These are phyloP conservation scores for Cynodonichthys magdalenae DNA, from an alignment of 2,797 vertebrate genomes.

Conservation along the genomic window DNA sequence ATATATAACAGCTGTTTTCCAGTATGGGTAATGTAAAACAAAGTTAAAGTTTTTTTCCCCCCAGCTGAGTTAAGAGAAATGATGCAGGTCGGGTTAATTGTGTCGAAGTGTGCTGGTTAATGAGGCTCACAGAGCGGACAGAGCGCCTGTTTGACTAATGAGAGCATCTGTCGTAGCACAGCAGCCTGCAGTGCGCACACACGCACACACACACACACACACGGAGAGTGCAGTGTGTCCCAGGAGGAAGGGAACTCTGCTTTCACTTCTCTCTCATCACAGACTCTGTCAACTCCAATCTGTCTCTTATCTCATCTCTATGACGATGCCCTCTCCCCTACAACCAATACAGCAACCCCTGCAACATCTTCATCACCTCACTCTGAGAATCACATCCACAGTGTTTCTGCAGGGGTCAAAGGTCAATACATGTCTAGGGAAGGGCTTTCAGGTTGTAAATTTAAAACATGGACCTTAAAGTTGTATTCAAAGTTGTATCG, in stretches of 20 bases:
- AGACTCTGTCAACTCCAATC: slow-evolving; percentile 64
- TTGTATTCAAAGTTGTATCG: slow-evolving; percentile 1
- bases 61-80: slow-evolving; percentile 21
- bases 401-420: slow-evolving; percentile 23
- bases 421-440: slow-evolving; percentile 12
- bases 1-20: neutral
- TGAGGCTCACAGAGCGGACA: slow-evolving; percentile 57
- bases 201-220: slow-evolving; percentile 12
- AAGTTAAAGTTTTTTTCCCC: slow-evolving; percentile 5
- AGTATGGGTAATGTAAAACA: neutral
- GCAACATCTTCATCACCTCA: slow-evolving; percentile 21
- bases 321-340: slow-evolving; percentile 31
- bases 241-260: slow-evolving; percentile 53
- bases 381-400: slow-evolving; percentile 1
- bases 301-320: slow-evolving; percentile 56
- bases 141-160: slow-evolving; percentile 70
- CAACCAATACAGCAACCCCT: slow-evolving; percentile 20
- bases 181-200: slow-evolving; percentile 41
- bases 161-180: slow-evolving; percentile 66
- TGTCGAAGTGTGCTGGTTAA: slow-evolving; percentile 58
- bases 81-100: slow-evolving; percentile 53
- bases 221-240: slow-evolving; percentile 21
- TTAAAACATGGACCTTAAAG: slow-evolving; percentile 16
- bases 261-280: slow-evolving; percentile 62
- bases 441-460: slow-evolving; percentile 20